Conservation (phyloP, 2,113 vertebrate genomes). For the Boulengeromyrus knoepffleri region DNA sequence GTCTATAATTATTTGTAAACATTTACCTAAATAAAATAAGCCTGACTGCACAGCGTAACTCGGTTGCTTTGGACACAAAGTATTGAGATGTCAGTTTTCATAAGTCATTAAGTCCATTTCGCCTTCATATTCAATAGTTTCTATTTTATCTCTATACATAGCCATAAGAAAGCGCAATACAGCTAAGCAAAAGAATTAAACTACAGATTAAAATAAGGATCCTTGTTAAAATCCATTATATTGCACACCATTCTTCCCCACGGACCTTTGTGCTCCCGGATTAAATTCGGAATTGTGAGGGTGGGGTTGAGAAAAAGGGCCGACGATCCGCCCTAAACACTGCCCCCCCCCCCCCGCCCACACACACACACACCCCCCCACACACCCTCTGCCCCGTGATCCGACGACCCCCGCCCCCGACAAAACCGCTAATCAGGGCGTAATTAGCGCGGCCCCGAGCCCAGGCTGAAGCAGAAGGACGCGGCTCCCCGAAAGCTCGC, state of each 20-base stretch:
- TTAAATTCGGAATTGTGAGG: slow-evolving; percentile 43
- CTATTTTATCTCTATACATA: background rate
- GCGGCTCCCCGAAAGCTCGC: background rate
- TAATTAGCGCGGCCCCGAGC: slow-evolving; percentile 32
- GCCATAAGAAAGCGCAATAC: slow-evolving; percentile 31
- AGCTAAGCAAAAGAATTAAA: slow-evolving; percentile 53
- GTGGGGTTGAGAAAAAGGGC: slow-evolving; percentile 50
- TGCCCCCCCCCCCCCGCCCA: slow-evolving; percentile 46
- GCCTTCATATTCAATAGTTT: background rate
- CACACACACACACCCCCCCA: slow-evolving; percentile 50
- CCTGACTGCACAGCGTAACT: background rate
- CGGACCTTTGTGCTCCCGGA: slow-evolving; percentile 53
- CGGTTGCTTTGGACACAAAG: background rate
- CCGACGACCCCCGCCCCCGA: slow-evolving; percentile 50
- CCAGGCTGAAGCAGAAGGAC: slow-evolving; percentile 7
- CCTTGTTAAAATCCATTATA: slow-evolving; percentile 48
- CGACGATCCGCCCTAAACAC: slow-evolving; percentile 44
- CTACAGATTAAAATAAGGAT: slow-evolving; percentile 38
- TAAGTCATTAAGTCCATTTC: background rate
- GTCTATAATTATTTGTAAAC: background rate
- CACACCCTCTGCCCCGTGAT: slow-evolving; percentile 57
- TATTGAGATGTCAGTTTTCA: background rate
- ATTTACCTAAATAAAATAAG: background rate
- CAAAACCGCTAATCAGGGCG: slow-evolving; percentile 31
- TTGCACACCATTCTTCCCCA: slow-evolving; percentile 50